Conservation (phyloP, 2,113 vertebrate genomes). For the Poicephalus gulielmi region DNA sequence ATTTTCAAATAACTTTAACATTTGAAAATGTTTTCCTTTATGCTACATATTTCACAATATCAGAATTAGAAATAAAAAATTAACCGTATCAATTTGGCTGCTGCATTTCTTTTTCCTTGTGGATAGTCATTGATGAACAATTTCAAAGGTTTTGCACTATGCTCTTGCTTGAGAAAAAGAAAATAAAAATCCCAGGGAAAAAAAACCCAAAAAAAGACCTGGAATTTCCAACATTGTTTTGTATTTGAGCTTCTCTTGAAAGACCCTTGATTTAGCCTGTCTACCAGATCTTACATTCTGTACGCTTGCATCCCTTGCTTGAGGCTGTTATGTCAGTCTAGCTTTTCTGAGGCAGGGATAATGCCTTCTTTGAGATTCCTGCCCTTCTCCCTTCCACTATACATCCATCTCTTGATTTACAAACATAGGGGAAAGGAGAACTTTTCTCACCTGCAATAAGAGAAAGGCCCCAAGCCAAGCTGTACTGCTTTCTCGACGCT, state of each 20-base stretch:
- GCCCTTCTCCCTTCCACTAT: not conserved
- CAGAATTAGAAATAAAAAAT: not conserved
- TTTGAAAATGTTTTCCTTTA: not conserved
- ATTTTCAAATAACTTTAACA: not conserved
- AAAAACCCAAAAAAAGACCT: not conserved
- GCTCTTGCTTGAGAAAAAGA: not conserved
- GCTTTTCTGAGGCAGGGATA: not conserved
- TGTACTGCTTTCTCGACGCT: conserved; percentile 59
- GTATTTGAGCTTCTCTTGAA: not conserved
- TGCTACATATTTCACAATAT: not conserved
- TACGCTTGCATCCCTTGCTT: not conserved
- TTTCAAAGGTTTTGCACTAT: not conserved
- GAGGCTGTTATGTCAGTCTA: not conserved
- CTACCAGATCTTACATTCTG: not conserved
- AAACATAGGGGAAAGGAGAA: not conserved
- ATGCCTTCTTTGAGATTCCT: not conserved
- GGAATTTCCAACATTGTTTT: not conserved
- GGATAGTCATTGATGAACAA: not conserved
- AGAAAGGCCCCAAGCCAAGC: conserved; percentile 83
- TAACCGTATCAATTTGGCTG: not conserved
- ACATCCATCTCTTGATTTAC: too few relatives aligned
- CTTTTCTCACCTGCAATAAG: conserved; percentile 88
- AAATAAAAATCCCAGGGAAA: too few relatives aligned
- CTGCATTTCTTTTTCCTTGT: not conserved
- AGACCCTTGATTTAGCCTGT: not conserved